A percentile compares a stretch with the other conserved stretches of the same genome.
Evolutionary conservation across 2,797 vertebrate species (phyloP).

Genomic region (Spinibarbus caldwelli): DNA sequence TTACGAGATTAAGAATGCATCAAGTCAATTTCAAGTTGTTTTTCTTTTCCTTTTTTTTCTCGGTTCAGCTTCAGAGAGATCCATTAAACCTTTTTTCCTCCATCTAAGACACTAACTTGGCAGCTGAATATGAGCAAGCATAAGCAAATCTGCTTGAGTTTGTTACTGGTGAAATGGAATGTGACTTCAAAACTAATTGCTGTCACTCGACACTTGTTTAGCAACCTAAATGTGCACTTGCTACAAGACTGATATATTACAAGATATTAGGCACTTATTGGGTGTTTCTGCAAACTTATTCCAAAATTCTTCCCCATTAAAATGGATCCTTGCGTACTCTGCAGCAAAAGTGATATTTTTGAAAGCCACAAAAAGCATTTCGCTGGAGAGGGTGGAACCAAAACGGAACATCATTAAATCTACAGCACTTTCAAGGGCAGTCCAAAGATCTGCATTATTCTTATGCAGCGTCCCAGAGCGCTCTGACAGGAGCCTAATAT

Average conservation of each 20-base stretch:
- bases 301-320: not conserved
- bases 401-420: conserved; percentile 46
- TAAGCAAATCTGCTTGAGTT: conserved; percentile 29
- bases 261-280: not conserved
- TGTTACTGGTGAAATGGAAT: conserved; percentile 23
- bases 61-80: conserved; percentile 44
- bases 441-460: conserved; percentile 54
- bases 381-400: conserved; percentile 22
- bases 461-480: conserved; percentile 41
- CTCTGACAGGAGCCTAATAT: conserved; percentile 50
- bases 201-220: conserved; percentile 28
- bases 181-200: conserved; percentile 32
- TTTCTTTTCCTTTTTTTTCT: not conserved
- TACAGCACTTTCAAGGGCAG: conserved; percentile 48
- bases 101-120: conserved; percentile 41
- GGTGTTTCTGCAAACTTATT: not conserved
- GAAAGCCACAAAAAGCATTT: conserved; percentile 32
- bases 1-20: conserved; percentile 55
- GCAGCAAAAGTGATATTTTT: conserved; percentile 16
- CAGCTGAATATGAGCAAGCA: conserved; percentile 40
- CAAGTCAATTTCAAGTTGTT: conserved; percentile 45
- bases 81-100: conserved; percentile 32
- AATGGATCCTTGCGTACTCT: not conserved
- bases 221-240: conserved; percentile 12
- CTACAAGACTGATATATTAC: not conserved